A percentile compares a stretch with the other conserved stretches of the same genome.
Evolutionary conservation across 2,797 vertebrate species (phyloP).

Genomic region (Pangasius djambal): DNA sequence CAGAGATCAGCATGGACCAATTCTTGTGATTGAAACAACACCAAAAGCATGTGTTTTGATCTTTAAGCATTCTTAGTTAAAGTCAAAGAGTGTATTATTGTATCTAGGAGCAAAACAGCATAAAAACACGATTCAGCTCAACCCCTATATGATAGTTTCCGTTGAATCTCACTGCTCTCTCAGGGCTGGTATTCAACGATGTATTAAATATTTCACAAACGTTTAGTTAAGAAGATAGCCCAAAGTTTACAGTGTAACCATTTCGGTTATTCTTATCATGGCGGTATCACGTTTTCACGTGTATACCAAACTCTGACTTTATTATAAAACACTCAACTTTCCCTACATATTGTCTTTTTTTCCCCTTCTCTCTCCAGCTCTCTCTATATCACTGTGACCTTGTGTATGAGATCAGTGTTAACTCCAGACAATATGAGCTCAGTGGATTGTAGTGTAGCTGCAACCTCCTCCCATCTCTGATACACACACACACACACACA

Average conservation of each 20-base stretch:
- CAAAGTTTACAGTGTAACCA: background rate
- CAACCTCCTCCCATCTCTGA: background rate
- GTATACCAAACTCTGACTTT: background rate
- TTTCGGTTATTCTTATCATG: background rate
- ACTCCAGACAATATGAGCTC: background rate
- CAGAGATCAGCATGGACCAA: background rate
- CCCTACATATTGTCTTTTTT: too few relatives aligned
- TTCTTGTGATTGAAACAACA: background rate
- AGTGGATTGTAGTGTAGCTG: conserved; percentile 2
- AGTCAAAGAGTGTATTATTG: background rate
- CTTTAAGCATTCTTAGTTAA: background rate
- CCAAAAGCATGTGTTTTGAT: background rate
- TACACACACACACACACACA: background rate
- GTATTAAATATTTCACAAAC: background rate
- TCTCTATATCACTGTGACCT: background rate
- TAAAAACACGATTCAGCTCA: background rate
- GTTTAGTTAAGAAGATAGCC: background rate
- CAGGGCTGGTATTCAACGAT: background rate
- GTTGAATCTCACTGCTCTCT: too few relatives aligned
- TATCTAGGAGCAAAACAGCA: background rate
- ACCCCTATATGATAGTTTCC: background rate
- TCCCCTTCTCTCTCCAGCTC: background rate
- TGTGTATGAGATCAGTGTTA: conserved; percentile 2
- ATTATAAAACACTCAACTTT: background rate
- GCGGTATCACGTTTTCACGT: too few relatives aligned